Evolutionary conservation across 2,797 vertebrate species (phyloP).

Genomic region (Acrossocheilus fasciatus): DNA sequence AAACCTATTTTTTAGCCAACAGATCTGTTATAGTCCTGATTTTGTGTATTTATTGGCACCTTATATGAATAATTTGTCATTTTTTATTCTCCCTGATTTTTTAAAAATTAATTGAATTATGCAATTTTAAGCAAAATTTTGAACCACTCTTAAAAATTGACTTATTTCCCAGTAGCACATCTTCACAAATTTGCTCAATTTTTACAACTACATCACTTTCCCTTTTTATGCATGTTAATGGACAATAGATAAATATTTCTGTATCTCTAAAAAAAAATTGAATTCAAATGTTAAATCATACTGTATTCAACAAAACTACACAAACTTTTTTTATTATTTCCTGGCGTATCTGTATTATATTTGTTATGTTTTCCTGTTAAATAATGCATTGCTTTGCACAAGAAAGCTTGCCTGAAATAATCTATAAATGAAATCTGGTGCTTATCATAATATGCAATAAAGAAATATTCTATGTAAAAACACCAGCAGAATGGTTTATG

Average conservation of each 20-base stretch:
- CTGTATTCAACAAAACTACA: slow-evolving; percentile 4
- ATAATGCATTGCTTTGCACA: slow-evolving; percentile 72
- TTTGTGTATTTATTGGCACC: slow-evolving; percentile 32
- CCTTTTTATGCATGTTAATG: slow-evolving; percentile 14
- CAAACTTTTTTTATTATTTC: slow-evolving; percentile 41
- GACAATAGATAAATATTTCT: not conserved
- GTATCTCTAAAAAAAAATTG: not conserved
- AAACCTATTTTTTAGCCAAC: not conserved
- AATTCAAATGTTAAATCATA: slow-evolving; percentile 6
- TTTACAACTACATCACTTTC: not conserved
- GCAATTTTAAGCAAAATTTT: not conserved
- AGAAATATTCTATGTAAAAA: slow-evolving; percentile 66
- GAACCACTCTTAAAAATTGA: not conserved
- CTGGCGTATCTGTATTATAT: slow-evolving; percentile 66
- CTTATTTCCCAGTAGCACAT: not conserved
- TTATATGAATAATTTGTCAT: not conserved
- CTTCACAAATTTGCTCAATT: not conserved
- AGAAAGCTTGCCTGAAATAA: slow-evolving; percentile 55
- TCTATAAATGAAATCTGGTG: slow-evolving; percentile 64
- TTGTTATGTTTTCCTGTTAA: slow-evolving; percentile 65
- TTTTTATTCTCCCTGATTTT: not conserved
- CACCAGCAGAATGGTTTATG: slow-evolving; percentile 48
- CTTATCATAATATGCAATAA: slow-evolving; percentile 77
- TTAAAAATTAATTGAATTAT: not conserved
- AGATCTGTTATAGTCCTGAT: not conserved